Conservation (phyloP, 1,140 invertebrate species). For the Drosophila parvula region DNA sequence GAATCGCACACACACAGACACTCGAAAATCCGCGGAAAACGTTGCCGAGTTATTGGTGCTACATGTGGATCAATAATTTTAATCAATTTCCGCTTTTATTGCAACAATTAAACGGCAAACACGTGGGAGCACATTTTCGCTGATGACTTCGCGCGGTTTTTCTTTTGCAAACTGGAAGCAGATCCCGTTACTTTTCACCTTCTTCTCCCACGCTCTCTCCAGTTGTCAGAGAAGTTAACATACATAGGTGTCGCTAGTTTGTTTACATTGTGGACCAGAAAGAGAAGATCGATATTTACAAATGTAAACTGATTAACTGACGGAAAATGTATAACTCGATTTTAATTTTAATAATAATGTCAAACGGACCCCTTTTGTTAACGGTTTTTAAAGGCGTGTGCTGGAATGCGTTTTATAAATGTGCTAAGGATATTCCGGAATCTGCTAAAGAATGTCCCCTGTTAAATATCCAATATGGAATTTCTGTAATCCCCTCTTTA, state of each 20-base stretch:
- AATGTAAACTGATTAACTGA: neutral
- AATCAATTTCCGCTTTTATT: slow-evolving; percentile 22
- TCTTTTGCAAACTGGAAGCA: neutral
- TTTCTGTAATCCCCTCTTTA: slow-evolving; percentile 55
- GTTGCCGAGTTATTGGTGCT: slow-evolving; percentile 7
- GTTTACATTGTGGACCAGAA: neutral
- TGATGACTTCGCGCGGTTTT: neutral
- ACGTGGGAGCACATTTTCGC: slow-evolving; percentile 7
- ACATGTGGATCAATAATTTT: slow-evolving; percentile 27
- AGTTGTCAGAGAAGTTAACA: neutral
- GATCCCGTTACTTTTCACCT: neutral
- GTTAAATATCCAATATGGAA: slow-evolving; percentile 58
- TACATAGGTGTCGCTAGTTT: slow-evolving; percentile 3
- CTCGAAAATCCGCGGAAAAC: slow-evolving; percentile 4
- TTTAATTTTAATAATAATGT: neutral
- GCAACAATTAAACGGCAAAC: slow-evolving; percentile 22
- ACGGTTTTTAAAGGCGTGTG: neutral
- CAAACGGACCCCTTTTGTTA: neutral
- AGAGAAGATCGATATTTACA: neutral
- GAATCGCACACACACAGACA: neutral
- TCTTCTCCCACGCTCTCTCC: neutral
- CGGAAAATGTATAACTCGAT: neutral
- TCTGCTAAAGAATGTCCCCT: slow-evolving; percentile 27
- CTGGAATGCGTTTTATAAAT: slow-evolving; percentile 22
- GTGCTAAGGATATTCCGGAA: slow-evolving; percentile 22